Base-by-base conservation (phyloP, 2,888 invertebrate species). In the Formica aserva region DNA sequence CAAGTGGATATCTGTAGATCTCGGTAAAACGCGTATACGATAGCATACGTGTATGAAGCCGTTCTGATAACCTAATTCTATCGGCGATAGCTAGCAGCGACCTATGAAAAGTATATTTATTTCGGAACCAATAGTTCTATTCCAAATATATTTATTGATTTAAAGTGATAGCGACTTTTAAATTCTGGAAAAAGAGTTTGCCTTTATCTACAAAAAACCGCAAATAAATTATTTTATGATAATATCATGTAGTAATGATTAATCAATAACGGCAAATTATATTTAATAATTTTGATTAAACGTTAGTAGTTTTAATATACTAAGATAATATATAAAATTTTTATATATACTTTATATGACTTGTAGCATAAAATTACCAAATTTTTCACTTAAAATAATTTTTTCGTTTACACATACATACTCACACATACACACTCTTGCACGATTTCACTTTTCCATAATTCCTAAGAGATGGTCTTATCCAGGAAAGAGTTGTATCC, bases 401-500 rank as follows among this genome's bases (percentile, higher is more conserved):
- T 65, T 76, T 22, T 9, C 18, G 18, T 41, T 35, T 22, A 15
- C 15, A 35, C 22, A 18, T 6, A 15, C 0, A 38, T n/a, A n/a
- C 13, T 1, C 18, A 45, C 9, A 66, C 29, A 11, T 9, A n/a
- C 6, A 32, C 38, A 57, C 1, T 22, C 32, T 38, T 1, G 26
- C 1, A 35, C 13, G 48, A 45, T 78, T 78, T 72, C 45, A 72
- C 60, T 78, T 78, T 78, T 60, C 35, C 35, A 71, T 78, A 78
- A 78, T 78, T 78, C 45, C 71, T 78, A 78, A 78, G 78, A 45
- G 78, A 78, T 78, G 78, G 60, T 78, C 71, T 78, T 78, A 78
- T 71, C 78, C 78, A 35, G 32, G 60, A 71, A 78, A 71, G 71
- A 71, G 71, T 78, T 78, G 60, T 72, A 78, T 78, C 78, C 72